A percentile compares a stretch with the other conserved stretches of the same genome.
phyloP scores from a whole-genome alignment of 2,888 invertebrate genomes.

The Rhopalosiphum nymphaeae region DNA sequence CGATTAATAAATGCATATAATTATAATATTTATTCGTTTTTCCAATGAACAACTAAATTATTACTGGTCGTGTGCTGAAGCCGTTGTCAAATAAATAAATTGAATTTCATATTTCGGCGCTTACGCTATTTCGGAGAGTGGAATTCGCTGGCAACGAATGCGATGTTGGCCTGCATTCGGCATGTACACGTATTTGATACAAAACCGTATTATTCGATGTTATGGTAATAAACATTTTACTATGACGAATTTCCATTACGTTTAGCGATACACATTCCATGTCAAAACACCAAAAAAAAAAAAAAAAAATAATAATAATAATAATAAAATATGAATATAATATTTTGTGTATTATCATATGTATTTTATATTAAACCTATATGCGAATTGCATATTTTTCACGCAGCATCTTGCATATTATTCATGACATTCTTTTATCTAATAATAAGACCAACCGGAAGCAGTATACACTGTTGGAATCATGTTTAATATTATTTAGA shows the following conservation, averaged over 20 bases:
- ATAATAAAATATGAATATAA: not conserved
- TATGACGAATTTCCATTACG: not conserved
- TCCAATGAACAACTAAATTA: not conserved
- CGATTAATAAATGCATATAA: not conserved
- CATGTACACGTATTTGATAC: not conserved
- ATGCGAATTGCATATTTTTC: not conserved
- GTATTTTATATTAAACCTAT: not conserved
- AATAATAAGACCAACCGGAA: not conserved
- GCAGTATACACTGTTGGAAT: not conserved
- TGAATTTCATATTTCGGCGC: conserved; percentile 16
- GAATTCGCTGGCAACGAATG: not conserved
- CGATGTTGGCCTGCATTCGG: not conserved
- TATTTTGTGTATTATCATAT: not conserved
- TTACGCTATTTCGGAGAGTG: not conserved
- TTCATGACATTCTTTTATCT: not conserved
- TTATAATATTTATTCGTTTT: not conserved
- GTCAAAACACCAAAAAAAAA: not conserved
- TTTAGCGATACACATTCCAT: not conserved
- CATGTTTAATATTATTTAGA: not conserved
- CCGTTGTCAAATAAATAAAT: conserved; percentile 17
- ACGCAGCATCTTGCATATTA: not conserved
- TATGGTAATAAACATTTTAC: conserved; percentile 8
- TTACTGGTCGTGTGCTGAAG: not conserved
- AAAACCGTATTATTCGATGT: not conserved
- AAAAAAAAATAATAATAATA: no score